Conservation (phyloP, 2,113 vertebrate species). For the Prunella himalayana region DNA sequence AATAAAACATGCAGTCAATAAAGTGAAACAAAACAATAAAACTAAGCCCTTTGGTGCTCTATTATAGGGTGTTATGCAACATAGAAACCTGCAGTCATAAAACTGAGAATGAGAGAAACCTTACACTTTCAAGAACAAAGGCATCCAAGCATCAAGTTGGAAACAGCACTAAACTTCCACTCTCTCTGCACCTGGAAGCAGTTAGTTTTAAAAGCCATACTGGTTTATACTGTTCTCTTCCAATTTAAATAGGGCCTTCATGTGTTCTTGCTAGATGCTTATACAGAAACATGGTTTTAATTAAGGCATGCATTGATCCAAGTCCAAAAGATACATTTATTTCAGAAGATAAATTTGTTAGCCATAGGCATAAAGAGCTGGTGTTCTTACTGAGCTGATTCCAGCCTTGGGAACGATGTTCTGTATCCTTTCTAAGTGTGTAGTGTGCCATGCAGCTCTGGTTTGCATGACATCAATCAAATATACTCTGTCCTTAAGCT, state of each 20-base stretch:
- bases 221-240: constrained; percentile 52
- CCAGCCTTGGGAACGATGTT: neutral
- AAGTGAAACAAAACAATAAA: constrained; percentile 75
- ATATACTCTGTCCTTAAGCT: neutral
- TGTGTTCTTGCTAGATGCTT: constrained; percentile 51
- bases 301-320: constrained; percentile 59
- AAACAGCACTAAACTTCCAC: constrained; percentile 14
- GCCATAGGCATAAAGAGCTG: constrained; percentile 27
- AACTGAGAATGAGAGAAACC: constrained; percentile 60
- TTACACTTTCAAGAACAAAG: constrained; percentile 74
- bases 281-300: constrained; percentile 61
- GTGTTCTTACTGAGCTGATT: neutral
- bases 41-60: constrained; percentile 64
- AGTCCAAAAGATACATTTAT: constrained; percentile 56
- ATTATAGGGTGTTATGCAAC: constrained; percentile 67
- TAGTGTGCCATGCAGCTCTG: neutral
- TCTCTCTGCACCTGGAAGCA: constrained; percentile 75
- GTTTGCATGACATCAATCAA: constrained; percentile 5
- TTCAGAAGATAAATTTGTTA: constrained; percentile 52
- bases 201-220: constrained; percentile 69
- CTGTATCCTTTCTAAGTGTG: neutral
- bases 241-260: constrained; percentile 48
- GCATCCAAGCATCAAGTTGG: constrained; percentile 31
- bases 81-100: constrained; percentile 69
- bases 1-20: constrained; percentile 72